Evolutionary conservation across 2,888 invertebrate species (phyloP), one percentile per base, ranked within the genome.

Genomic region (Heliconius sara): DNA sequence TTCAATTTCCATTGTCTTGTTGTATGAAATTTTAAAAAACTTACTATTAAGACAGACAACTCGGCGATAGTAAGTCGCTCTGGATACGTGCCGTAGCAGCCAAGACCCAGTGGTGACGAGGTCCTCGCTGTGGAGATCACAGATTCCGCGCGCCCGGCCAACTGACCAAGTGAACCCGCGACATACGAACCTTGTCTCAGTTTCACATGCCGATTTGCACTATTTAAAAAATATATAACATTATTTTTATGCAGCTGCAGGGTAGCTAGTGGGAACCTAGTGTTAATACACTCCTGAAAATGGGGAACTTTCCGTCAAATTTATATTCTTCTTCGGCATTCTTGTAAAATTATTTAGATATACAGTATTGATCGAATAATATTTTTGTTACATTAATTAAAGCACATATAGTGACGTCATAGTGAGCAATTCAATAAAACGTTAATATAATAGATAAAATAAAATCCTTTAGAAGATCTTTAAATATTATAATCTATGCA

Each of bases 41-140:
- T 96, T 93, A 98, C 98, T 96, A 89, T 98, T 97, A 57, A 98
- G 95, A 88, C 98, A 98, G 82, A 97, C 97, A 72, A 98, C 98
- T 84, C 97, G 96, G 85, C 98, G 97, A 87, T 97, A 97, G 90
- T 98, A 98, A 65, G 96, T 95, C 13, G 97, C 97, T 52, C 96
- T 95, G 0, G 95, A 89, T 47, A 95, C 93, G 63, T 95, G 89
- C 52, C 96, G 91, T 80, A 98, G 90, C 74, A 97, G 95, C 91
- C 97, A 96, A 1, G 97, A 97, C 79, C 98, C 98, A 73, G 97
- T 96, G n/a, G 97, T 96, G 84, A 97, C 96, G 77, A 97, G 96
- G 89, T 98, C 98, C 91, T 98, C 98, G 81, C 97, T 97, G 91
- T 98, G 98, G 72, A 98, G 93, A 82, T 96, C 95, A 86, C 74